Evolutionary conservation across 2,113 vertebrate species (phyloP).

Genomic region (Tupaia chinensis): DNA sequence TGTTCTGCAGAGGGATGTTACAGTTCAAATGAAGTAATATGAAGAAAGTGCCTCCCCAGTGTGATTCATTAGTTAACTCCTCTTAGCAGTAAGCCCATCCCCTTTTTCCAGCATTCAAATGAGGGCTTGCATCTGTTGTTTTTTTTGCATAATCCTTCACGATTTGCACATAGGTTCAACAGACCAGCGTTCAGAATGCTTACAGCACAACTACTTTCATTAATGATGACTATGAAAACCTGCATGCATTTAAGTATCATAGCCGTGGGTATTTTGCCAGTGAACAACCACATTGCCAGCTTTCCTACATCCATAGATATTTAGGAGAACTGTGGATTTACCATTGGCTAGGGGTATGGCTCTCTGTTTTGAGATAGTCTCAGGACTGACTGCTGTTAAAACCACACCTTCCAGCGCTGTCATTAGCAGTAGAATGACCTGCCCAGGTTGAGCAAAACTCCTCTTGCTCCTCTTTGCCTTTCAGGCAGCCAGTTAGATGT

Average conservation of each 20-base stretch:
- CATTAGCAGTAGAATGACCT: not conserved
- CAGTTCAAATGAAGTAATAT: not conserved
- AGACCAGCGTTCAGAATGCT: not conserved
- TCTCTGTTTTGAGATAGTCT: not conserved
- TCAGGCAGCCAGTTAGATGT: not conserved
- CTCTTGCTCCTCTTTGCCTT: slow-evolving; percentile 10
- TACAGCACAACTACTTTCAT: not conserved
- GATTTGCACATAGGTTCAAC: not conserved
- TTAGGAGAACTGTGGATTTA: not conserved
- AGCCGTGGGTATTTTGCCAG: not conserved
- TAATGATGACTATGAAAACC: not conserved
- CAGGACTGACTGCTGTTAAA: not conserved
- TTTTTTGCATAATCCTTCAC: not conserved
- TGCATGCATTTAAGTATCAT: not conserved
- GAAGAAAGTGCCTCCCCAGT: not conserved
- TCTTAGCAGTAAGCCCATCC: not conserved
- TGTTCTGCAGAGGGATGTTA: not conserved
- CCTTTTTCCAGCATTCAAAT: not conserved
- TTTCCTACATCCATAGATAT: not conserved
- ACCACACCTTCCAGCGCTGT: not conserved
- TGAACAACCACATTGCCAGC: not conserved
- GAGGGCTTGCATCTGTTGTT: not conserved
- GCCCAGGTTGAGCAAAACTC: not conserved
- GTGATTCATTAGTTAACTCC: not conserved
- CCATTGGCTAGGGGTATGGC: not conserved